Evolutionary conservation across 2,113 vertebrate species (phyloP), one percentile per base, ranked within the genome.

Genomic region (Argyrosomus japonicus): DNA sequence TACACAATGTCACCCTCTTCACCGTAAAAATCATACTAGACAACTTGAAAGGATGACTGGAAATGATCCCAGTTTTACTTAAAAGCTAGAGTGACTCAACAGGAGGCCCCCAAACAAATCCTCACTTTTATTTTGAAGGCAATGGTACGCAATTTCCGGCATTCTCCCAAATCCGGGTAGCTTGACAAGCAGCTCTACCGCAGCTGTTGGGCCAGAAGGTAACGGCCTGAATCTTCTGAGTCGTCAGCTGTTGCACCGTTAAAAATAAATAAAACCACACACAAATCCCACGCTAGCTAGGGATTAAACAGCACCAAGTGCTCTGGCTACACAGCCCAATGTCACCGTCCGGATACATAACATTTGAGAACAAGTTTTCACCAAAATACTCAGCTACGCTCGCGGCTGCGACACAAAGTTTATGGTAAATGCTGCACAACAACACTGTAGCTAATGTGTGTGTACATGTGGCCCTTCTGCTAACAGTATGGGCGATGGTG

Each of bases 211-310:
- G 84, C 81, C 92, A 94, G 92, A 92, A 93, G 88, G 92, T 90
- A 92, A 84, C 80, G 92, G 91, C 93, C 91, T 88, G 91, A 79
- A 91, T 92, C 85, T 86, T 85, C 75, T 23, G 79, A 91, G 91
- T 90, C 75, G 89, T 94, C 94, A 93, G 93, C 94, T 94, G 94
- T 95, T 94, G 91, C 92, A 86, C 86, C 77, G 90, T 94, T 95
- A 93, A 95, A 94, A 93, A 95, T 93, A 95, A 93, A 94, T 92
- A 91, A 94, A 95, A 93, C 92, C 89, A 85, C 87, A 90, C 90
- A 93, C 91, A 94, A 92, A 94, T 95, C 89, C 90, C 90, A 91
- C 78, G 60, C 87, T 89, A 68, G 68, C 85, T 53, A 63, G 82
- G 91, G 94, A 93, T 94, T 95, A 92, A 93, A 94, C 83, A 63